Conservation (phyloP, 1,140 invertebrate species). For the Glomeris maerens region DNA sequence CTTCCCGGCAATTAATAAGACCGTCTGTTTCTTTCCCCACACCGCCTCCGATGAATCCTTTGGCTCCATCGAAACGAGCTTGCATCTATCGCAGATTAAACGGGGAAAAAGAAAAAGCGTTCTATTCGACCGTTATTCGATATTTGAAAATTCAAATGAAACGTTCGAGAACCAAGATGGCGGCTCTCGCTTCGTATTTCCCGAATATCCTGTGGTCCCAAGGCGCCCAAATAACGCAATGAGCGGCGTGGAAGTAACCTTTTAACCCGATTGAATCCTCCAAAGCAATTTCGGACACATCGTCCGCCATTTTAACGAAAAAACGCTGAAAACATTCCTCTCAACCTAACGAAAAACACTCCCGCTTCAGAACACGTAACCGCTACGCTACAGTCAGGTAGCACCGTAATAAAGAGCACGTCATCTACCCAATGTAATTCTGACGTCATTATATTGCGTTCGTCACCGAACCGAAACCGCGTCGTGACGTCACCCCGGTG, state of each 20-base stretch:
- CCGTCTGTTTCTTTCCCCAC: too few species aligned
- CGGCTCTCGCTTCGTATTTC: not conserved
- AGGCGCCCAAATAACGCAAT: not conserved
- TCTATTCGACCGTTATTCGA: not conserved
- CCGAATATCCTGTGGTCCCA: not conserved
- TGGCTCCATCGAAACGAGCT: not conserved
- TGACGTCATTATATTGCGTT: too few species aligned
- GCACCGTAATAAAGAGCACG: too few species aligned
- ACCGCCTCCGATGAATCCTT: not conserved
- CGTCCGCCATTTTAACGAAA: not conserved
- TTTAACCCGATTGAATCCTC: not conserved
- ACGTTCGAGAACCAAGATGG: not conserved
- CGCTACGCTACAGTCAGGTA: too few species aligned
- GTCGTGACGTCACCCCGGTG: too few species aligned
- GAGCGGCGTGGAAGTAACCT: not conserved
- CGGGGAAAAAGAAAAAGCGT: not conserved
- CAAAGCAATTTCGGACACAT: not conserved
- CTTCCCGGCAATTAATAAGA: not conserved
- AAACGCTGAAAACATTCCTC: not conserved
- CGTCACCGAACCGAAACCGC: too few species aligned
- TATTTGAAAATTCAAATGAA: not conserved
- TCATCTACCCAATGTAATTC: not conserved
- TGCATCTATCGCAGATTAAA: too few species aligned
- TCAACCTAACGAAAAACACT: not conserved
- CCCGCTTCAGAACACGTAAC: too few species aligned